These are phyloP conservation scores for Willisornis vidua DNA, from an alignment of 2,113 vertebrate genomes.

Conservation along the genomic window DNA sequence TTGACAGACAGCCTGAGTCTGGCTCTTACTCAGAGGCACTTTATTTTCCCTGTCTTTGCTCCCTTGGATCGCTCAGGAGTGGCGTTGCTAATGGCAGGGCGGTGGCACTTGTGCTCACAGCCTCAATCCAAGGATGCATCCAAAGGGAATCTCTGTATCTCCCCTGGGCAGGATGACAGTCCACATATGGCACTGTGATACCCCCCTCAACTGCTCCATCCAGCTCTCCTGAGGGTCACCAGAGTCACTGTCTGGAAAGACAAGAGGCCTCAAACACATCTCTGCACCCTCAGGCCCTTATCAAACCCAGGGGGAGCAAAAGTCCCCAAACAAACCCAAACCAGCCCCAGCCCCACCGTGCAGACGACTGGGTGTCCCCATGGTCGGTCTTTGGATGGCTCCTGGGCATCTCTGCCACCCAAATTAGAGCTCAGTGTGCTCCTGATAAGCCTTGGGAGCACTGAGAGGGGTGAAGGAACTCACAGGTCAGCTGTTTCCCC, in stretches of 20 bases:
- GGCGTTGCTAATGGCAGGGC: background rate
- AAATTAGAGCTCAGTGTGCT: background rate
- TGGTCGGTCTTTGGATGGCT: rapidly evolving
- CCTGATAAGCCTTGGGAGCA: background rate
- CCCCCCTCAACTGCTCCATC: background rate
- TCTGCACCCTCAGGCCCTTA: background rate
- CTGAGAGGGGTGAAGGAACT: background rate
- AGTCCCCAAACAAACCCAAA: background rate
- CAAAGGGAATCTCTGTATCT: background rate
- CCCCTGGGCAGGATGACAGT: background rate
- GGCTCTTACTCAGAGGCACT: background rate
- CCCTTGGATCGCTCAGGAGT: background rate
- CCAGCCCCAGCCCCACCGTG: rapidly evolving
- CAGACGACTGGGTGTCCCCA: background rate
- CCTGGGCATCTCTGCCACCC: background rate
- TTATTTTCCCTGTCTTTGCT: background rate
- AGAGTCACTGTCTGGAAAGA: background rate
- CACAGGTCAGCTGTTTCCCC: background rate
- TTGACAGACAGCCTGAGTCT: background rate
- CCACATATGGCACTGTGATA: rapidly evolving
- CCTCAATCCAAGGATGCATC: background rate
- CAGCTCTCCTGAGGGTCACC: background rate
- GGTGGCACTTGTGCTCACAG: background rate
- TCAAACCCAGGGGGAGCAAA: background rate
- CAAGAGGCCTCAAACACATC: background rate